These are phyloP conservation scores for Drosophila sechellia DNA, from an alignment of 1,140 invertebrate species.

Conservation along the genomic window DNA sequence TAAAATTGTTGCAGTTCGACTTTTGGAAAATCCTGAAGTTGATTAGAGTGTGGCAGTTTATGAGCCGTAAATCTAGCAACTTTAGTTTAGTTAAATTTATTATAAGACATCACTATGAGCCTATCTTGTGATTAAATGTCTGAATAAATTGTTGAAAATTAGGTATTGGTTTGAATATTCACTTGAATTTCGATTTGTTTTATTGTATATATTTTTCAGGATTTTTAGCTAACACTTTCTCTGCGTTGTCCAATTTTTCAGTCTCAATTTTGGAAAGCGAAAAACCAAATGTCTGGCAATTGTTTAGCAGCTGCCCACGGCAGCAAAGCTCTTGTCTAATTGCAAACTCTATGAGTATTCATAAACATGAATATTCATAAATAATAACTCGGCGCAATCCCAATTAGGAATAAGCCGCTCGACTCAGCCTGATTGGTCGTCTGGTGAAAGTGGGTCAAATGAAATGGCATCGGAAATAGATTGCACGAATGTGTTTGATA, in stretches of 20 bases:
- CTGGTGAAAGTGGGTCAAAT: constrained; percentile 74
- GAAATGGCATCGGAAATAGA: constrained; percentile 59
- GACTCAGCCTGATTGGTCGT: constrained; percentile 21
- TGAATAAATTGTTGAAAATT: too few relatives aligned
- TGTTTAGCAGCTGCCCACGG: constrained; percentile 35
- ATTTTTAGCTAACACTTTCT: constrained; percentile 23
- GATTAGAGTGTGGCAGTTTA: constrained; percentile 23
- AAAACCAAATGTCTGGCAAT: constrained; percentile 27
- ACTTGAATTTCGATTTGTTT: too few relatives aligned
- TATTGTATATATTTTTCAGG: background rate
- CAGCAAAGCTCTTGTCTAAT: constrained; percentile 57
- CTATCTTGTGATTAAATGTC: too few relatives aligned
- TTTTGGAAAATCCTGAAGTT: constrained; percentile 11
- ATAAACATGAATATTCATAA: constrained; percentile 58
- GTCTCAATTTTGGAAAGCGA: constrained; percentile 38
- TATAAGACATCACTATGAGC: background rate
- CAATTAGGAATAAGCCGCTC: constrained; percentile 69
- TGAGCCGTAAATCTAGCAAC: background rate
- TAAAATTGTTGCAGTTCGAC: constrained; percentile 16
- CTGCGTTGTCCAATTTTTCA: constrained; percentile 14
- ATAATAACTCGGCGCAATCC: constrained; percentile 41
- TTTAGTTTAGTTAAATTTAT: background rate
- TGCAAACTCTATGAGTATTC: constrained; percentile 49
- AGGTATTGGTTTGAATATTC: too few relatives aligned
- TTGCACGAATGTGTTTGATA: constrained; percentile 47